These are phyloP conservation scores for Serilophus lunatus DNA, from an alignment of 2,113 vertebrate species.

Conservation along the genomic window DNA sequence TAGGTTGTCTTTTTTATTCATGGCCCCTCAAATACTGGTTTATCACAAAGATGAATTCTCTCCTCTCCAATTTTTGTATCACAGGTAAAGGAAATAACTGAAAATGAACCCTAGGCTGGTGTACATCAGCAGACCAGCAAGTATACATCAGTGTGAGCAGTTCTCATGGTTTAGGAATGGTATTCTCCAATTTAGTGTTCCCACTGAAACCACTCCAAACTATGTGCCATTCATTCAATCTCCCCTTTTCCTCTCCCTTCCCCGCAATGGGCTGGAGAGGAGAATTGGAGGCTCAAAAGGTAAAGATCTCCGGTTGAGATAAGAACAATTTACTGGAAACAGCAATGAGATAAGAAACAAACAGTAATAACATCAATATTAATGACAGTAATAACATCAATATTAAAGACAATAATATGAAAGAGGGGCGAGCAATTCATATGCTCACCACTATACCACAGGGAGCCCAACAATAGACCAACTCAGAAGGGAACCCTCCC, in stretches of 20 bases:
- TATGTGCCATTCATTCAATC: not conserved
- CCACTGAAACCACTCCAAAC: not conserved
- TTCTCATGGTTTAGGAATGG: not conserved
- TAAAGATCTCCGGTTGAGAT: not conserved
- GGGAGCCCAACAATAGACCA: not conserved
- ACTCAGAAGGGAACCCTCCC: not conserved
- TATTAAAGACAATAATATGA: not conserved
- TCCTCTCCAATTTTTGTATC: not conserved
- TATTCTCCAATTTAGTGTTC: not conserved
- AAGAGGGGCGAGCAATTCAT: not conserved
- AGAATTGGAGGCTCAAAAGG: not conserved
- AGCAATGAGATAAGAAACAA: not conserved
- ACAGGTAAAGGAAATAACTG: not conserved
- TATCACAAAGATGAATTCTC: not conserved
- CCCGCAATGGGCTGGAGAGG: not conserved
- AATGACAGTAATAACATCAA: not conserved
- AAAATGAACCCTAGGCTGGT: not conserved
- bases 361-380: not conserved
- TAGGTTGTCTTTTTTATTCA: not conserved
- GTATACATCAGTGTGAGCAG: not conserved
- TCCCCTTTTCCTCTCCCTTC: not conserved
- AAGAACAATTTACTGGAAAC: not conserved
- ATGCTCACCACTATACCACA: not conserved
- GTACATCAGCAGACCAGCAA: not conserved
- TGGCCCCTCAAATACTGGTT: not conserved